Conservation (phyloP, 2,797 vertebrate genomes). For the Anabas testudineus region DNA sequence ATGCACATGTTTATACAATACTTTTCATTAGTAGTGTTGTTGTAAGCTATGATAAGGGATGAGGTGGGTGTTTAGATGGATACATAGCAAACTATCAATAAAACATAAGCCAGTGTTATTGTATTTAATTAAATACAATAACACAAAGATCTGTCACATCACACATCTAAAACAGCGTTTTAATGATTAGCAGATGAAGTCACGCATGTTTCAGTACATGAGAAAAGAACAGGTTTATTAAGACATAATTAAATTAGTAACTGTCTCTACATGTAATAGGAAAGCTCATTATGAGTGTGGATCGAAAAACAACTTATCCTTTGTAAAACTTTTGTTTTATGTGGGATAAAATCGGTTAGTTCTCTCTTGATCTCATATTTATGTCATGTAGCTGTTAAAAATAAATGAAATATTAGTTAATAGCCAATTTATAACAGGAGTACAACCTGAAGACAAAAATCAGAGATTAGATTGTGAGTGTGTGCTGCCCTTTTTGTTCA, state of each 20-base stretch:
- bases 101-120: too few species aligned
- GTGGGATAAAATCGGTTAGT: neutral
- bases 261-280: neutral
- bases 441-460: neutral
- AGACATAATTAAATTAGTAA: neutral
- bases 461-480: neutral
- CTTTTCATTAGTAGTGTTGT: conserved; percentile 3
- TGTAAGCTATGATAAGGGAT: neutral
- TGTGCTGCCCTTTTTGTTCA: neutral
- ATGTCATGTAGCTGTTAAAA: neutral
- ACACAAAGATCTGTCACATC: neutral
- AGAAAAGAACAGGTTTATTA: neutral
- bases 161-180: neutral
- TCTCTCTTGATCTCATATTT: too few species aligned
- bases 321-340: neutral
- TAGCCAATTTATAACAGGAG: neutral
- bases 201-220: neutral
- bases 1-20: neutral
- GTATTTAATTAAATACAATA: too few species aligned
- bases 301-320: neutral
- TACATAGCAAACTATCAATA: neutral
- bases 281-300: neutral
- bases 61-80: too few species aligned
- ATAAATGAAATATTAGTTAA: neutral
- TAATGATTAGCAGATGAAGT: neutral